Evolutionary conservation across 2,797 vertebrate genomes (phyloP), one percentile per base, ranked within the genome.

Genomic region (Hapalemur alaotrensis): DNA sequence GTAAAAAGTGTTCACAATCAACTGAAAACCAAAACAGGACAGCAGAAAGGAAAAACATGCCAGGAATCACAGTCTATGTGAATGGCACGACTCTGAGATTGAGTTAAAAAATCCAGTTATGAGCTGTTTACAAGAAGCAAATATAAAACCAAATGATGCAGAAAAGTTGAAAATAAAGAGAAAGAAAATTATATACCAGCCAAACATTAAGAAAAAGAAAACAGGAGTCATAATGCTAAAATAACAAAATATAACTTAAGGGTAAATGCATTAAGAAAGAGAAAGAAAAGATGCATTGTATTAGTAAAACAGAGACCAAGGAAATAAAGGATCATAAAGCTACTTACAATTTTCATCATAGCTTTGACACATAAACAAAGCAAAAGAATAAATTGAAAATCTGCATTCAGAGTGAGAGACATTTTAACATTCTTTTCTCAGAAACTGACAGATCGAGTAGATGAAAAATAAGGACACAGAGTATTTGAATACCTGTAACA

Each of bases 141-240:
- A 70, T 85, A 70, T 70, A 79, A 96, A 96, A 48, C 38, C 63
- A 96, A 96, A 89, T 93, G 54, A 79, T 83, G 23, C 28, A 91
- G 82, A 91, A 85, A 83, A 32, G 46, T 48, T 94, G 73, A 88
- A 91, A 95, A 94, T 91, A 95, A 78, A 95, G 22, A 17, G 63
- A 88, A 81, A 78, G 70, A 91, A 95, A 97, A 95, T 79, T 92
- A 67, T 54, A 87, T 59, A 78, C 8, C 63, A 79, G 76, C 48
- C 14, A 94, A 88, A 96, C 23, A 38, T 76, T 97, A 96, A 93
- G 52, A 94, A 85, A 78, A 91, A 85, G 46, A 69, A 93, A 93
- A 82, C 22, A 80, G 46, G 54, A 83, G n/a, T 83, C 89, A 81
- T 65, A 89, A 70, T 48, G 30, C 41, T 91, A 38, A 93, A 69